Conservation (phyloP, 2,888 invertebrate genomes). For the Allacma fusca region DNA sequence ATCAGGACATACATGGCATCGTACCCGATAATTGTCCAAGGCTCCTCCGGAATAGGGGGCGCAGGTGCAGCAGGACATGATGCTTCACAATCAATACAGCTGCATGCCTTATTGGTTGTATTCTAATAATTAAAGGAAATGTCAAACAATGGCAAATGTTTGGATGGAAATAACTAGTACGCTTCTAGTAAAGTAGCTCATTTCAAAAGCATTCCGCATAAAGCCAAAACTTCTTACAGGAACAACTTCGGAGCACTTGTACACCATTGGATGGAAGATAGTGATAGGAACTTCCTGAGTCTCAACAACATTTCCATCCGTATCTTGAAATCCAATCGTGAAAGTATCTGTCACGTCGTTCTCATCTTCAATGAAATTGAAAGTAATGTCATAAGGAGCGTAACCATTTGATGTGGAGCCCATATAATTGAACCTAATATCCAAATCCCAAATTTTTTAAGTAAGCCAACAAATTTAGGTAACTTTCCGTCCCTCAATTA, state of each 20-base stretch:
- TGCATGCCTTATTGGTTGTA: slow-evolving; percentile 73
- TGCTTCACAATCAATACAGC: slow-evolving; percentile 84
- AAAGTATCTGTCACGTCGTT: slow-evolving; percentile 34
- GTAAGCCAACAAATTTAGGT: too few species aligned
- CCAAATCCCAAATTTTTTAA: too few species aligned
- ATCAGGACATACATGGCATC: slow-evolving; percentile 82
- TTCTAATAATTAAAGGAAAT: neutral
- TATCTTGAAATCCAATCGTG: slow-evolving; percentile 37
- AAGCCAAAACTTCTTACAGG: slow-evolving; percentile 23
- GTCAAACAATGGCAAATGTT: neutral
- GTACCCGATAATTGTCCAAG: slow-evolving; percentile 75
- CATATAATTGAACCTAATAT: slow-evolving; percentile 52
- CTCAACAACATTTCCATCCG: slow-evolving; percentile 36
- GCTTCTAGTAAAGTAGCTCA: neutral
- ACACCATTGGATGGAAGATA: slow-evolving; percentile 49
- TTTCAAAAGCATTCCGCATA: neutral
- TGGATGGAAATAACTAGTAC: neutral
- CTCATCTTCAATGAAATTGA: slow-evolving; percentile 63
- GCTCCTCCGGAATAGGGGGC: slow-evolving; percentile 71
- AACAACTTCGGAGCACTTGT: slow-evolving; percentile 51
- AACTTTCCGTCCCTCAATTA: neutral
- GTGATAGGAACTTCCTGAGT: slow-evolving; percentile 34
- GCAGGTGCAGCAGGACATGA: slow-evolving; percentile 82
- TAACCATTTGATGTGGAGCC: slow-evolving; percentile 54
- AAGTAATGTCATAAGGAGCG: slow-evolving; percentile 73